phyloP scores from a whole-genome alignment of 2,888 invertebrate genomes.

The Ecliptopera silaceata region DNA sequence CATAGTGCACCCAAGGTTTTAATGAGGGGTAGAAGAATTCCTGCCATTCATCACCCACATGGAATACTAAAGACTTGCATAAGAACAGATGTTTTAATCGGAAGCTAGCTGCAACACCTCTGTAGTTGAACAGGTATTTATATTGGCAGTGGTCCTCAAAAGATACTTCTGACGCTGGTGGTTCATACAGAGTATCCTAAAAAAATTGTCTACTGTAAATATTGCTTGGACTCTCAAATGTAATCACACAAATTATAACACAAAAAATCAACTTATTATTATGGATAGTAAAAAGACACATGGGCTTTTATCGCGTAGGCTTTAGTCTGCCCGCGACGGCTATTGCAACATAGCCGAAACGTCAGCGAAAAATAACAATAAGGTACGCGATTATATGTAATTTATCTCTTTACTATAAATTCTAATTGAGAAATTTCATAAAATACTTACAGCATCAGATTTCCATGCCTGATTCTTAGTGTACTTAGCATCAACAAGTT shows the following conservation, averaged over 20 bases:
- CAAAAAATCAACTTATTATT: too few species aligned
- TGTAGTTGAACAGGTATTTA: conserved; percentile 97
- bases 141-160: conserved; percentile 96
- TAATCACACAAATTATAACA: background rate
- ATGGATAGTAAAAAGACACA: too few species aligned
- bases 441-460: conserved; percentile 88
- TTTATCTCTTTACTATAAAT: too few species aligned
- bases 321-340: too few species aligned
- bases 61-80: conserved; percentile 96
- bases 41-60: conserved; percentile 96
- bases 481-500: conserved; percentile 95
- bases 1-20: conserved; percentile 97
- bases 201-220: conserved; percentile 34
- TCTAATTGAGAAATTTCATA: too few species aligned
- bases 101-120: conserved; percentile 98
- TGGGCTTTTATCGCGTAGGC: too few species aligned
- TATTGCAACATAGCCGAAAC: too few species aligned
- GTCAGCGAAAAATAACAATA: too few species aligned
- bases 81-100: conserved; percentile 97
- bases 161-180: conserved; percentile 93
- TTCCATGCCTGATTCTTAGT: conserved; percentile 99
- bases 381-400: too few species aligned
- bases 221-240: background rate
- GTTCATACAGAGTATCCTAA: conserved; percentile 92
- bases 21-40: conserved; percentile 97